Conservation (phyloP, 2,113 vertebrate species). For the Calidris pugnax region DNA sequence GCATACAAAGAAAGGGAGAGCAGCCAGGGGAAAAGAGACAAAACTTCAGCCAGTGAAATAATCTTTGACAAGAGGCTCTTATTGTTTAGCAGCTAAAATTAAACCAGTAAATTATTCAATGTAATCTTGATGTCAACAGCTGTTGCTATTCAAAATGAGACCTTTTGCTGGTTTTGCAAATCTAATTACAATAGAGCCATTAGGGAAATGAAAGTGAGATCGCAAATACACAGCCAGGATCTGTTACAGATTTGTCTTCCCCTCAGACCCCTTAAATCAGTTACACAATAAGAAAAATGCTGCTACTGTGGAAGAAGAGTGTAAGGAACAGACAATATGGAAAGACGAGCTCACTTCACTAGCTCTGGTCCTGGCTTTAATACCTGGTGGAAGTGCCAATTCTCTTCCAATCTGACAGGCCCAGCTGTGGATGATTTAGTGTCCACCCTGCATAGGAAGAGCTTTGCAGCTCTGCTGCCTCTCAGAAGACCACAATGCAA, state of each 20-base stretch:
- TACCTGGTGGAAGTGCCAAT: background rate
- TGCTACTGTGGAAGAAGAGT: background rate
- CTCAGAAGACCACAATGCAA: background rate
- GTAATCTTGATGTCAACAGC: conserved; percentile 82
- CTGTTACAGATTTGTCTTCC: conserved; percentile 50
- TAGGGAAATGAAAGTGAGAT: conserved; percentile 78
- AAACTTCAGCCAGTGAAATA: conserved; percentile 37
- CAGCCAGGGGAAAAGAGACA: background rate
- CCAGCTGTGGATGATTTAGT: background rate
- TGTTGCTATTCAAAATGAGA: conserved; percentile 83
- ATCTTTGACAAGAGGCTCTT: conserved; percentile 64
- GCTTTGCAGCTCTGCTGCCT: background rate
- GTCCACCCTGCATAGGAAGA: background rate
- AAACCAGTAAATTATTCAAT: conserved; percentile 82
- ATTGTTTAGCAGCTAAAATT: conserved; percentile 79
- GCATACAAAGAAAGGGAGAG: background rate
- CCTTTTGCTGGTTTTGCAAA: conserved; percentile 82
- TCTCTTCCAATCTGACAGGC: background rate
- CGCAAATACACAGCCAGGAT: conserved; percentile 25
- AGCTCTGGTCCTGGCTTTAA: background rate
- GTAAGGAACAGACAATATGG: background rate
- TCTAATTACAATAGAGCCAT: conserved; percentile 79
- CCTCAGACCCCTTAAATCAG: conserved; percentile 47
- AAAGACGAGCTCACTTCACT: background rate
- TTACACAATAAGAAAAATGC: conserved; percentile 29